Evolutionary conservation across 2,113 vertebrate species (phyloP), one percentile per base, ranked within the genome.

Genomic region (Hippocampus abdominalis): DNA sequence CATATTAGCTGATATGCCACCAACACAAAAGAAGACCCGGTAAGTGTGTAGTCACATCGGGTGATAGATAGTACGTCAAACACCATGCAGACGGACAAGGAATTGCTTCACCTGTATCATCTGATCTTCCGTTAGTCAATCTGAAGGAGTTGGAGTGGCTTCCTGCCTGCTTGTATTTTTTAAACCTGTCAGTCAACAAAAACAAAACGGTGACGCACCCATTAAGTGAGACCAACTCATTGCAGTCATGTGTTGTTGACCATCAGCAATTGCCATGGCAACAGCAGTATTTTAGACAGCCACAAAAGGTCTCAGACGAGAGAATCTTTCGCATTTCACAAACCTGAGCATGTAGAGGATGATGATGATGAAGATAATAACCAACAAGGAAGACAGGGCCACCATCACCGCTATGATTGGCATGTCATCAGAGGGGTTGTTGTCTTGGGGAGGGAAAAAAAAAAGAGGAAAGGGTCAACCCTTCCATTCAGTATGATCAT

Each of bases 311-410:
- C 59, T 81, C 27, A 0, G 10, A 18, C 51, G n/a, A 42, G n/a
- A 8, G 44, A 25, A 16, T 40, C 39, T 1, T 25, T 39, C 3
- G 40, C 29, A 44, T 59, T 64, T 73, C 62, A 83, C 95, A 92
- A 79, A 96, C 97, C 96, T 95, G 90, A 99, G 93, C 96, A 99
- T 98, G 91, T 98, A 99, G 59, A 99, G 93, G 87, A 99, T 93
- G 81, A 99, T 98, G 91, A 98, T 94, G 92, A 99, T 97, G 91
- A 98, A 99, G 89, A 96, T 94, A 79, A 98, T 98, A 82, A 98
- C 94, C 77, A 99, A 93, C 79, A 98, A 93, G 77, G 94, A 99
- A 63, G 97, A 99, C 65, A 99, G 90, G 71, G 95, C 97, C 88
- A 99, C 95, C 94, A 96, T 97, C 77, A 98, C 96, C 0, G 97